Evolutionary conservation across 2,888 invertebrate genomes (phyloP).

Genomic region (Troides helena): DNA sequence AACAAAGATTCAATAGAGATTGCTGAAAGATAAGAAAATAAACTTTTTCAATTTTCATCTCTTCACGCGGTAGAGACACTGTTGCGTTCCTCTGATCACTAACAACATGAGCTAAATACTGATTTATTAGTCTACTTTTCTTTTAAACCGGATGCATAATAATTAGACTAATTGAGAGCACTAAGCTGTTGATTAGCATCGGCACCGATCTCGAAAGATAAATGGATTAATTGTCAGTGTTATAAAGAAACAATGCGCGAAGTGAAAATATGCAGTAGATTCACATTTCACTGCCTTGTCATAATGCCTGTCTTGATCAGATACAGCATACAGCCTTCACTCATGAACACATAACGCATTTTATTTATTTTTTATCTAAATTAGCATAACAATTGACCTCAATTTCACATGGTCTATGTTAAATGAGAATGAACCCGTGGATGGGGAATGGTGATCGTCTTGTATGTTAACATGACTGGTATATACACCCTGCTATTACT

Average conservation of each 20-base stretch:
- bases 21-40: neutral
- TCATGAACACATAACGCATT: neutral
- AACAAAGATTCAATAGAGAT: too few species aligned
- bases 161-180: slow-evolving; percentile 2
- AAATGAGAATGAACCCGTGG: too few species aligned
- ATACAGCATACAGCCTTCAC: neutral
- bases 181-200: neutral
- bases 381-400: too few species aligned
- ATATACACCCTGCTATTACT: too few species aligned
- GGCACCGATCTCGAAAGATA: slow-evolving; percentile 10
- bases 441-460: too few species aligned
- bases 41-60: neutral
- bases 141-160: slow-evolving; percentile 11
- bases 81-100: neutral
- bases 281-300: neutral
- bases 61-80: neutral
- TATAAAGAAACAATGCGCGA: slow-evolving; percentile 11
- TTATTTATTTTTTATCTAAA: too few species aligned
- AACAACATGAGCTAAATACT: slow-evolving; percentile 9
- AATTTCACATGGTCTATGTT: too few species aligned
- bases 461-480: too few species aligned
- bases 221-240: slow-evolving; percentile 1
- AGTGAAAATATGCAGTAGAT: slow-evolving; percentile 14
- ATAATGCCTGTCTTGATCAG: neutral
- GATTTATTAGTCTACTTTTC: slow-evolving; percentile 6